Evolutionary conservation across 2,888 invertebrate species (phyloP).

Genomic region (Harpalus rubripes): DNA sequence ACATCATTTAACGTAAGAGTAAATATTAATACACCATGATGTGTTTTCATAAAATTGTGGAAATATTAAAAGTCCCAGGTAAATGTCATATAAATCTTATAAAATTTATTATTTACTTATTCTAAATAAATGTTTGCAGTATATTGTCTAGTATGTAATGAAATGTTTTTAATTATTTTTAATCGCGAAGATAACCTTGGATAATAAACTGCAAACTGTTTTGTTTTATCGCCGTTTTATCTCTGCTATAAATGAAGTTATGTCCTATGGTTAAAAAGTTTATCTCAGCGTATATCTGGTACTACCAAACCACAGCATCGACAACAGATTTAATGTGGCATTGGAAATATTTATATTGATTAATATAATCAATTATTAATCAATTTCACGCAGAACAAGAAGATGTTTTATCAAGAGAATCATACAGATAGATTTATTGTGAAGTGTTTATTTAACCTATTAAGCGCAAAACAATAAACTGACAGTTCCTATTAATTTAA

Average conservation of each 20-base stretch:
- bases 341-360: not conserved
- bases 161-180: constrained; percentile 4
- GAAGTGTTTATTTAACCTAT: too few species aligned
- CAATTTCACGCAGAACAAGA: too few species aligned
- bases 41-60: too few species aligned
- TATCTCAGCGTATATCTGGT: constrained; percentile 24
- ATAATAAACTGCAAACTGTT: constrained; percentile 32
- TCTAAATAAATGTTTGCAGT: not conserved
- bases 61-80: not conserved
- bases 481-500: too few species aligned
- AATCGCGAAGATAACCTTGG: constrained; percentile 5
- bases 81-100: constrained; percentile 4
- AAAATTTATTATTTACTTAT: not conserved
- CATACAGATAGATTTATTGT: too few species aligned
- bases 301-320: not conserved
- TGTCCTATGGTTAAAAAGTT: constrained; percentile 16
- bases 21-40: too few species aligned
- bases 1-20: too few species aligned
- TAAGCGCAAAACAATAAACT: too few species aligned
- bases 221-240: constrained; percentile 20
- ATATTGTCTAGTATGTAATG: not conserved
- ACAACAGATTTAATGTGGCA: not conserved
- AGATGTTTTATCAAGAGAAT: too few species aligned
- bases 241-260: constrained; percentile 33
- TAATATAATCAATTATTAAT: not conserved